Evolutionary conservation across 2,888 invertebrate species (phyloP).

Genomic region (Drosophila meridiana): DNA sequence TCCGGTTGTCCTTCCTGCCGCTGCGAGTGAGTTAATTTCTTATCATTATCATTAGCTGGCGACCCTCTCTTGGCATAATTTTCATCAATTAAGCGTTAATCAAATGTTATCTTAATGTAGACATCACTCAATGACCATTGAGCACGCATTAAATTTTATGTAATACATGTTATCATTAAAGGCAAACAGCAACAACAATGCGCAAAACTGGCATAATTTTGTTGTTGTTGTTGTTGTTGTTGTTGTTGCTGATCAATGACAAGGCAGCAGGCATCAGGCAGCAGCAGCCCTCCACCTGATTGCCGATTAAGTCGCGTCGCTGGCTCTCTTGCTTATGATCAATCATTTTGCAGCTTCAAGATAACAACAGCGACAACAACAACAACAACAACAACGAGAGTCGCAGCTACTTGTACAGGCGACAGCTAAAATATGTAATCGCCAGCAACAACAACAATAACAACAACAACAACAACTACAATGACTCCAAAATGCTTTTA

Average conservation of each 20-base stretch:
- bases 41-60: slow-evolving; percentile 64
- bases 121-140: slow-evolving; percentile 63
- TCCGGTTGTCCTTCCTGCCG: slow-evolving; percentile 55
- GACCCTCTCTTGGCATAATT: slow-evolving; percentile 56
- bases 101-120: slow-evolving; percentile 74
- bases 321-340: slow-evolving; percentile 67
- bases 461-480: slow-evolving; percentile 48
- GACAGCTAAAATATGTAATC: slow-evolving; percentile 74
- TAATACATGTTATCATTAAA: slow-evolving; percentile 67
- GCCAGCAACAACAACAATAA: slow-evolving; percentile 42
- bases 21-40: slow-evolving; percentile 37
- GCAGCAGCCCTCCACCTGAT: slow-evolving; percentile 48
- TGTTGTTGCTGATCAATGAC: slow-evolving; percentile 63
- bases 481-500: slow-evolving; percentile 74
- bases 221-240: slow-evolving; percentile 31
- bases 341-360: slow-evolving; percentile 68
- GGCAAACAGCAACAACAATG: slow-evolving; percentile 12
- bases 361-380: slow-evolving; percentile 69
- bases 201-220: slow-evolving; percentile 25
- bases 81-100: slow-evolving; percentile 70
- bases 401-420: slow-evolving; percentile 63
- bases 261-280: slow-evolving; percentile 32
- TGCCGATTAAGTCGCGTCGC: slow-evolving; percentile 49
- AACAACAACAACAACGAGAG: slow-evolving; percentile 40
- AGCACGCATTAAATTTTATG: slow-evolving; percentile 65